phyloP scores from a whole-genome alignment of 2,113 vertebrate species.

The Myotis davidii region DNA sequence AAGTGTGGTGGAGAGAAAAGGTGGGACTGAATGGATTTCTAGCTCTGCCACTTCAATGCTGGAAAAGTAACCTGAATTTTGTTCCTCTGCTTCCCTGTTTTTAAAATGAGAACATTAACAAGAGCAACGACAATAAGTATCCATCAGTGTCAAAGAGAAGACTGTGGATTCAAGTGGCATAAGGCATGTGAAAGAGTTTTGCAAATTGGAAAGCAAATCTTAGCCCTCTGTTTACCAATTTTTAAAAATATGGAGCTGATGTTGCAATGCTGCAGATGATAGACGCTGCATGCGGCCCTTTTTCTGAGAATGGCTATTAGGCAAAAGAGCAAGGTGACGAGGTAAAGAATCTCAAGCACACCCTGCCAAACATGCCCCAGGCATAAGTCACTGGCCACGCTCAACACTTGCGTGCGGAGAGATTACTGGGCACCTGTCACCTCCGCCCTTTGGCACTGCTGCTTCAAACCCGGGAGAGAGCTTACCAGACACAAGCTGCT shows the following conservation, averaged over 20 bases:
- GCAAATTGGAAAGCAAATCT: background rate
- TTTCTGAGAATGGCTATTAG: background rate
- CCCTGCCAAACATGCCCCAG: background rate
- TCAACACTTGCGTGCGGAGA: background rate
- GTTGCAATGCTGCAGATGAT: background rate
- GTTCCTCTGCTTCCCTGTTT: background rate
- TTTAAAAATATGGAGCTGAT: background rate
- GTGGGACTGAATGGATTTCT: background rate
- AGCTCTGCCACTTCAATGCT: background rate
- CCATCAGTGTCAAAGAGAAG: background rate
- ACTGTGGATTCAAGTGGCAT: background rate
- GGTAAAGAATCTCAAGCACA: background rate
- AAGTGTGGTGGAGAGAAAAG: background rate
- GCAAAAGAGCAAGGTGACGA: background rate
- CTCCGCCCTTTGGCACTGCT: background rate
- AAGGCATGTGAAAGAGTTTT: background rate
- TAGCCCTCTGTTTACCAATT: background rate
- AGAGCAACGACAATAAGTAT: background rate
- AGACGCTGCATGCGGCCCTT: rapidly evolving
- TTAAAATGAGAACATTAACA: background rate
- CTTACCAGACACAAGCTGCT: constrained; percentile 95
- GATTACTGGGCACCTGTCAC: constrained; percentile 30
- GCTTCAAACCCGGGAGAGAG: background rate
- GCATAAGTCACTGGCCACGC: background rate
- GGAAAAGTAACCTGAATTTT: background rate